Evolutionary conservation across 2,113 vertebrate species (phyloP).

Genomic region (Gadus chalcogrammus): DNA sequence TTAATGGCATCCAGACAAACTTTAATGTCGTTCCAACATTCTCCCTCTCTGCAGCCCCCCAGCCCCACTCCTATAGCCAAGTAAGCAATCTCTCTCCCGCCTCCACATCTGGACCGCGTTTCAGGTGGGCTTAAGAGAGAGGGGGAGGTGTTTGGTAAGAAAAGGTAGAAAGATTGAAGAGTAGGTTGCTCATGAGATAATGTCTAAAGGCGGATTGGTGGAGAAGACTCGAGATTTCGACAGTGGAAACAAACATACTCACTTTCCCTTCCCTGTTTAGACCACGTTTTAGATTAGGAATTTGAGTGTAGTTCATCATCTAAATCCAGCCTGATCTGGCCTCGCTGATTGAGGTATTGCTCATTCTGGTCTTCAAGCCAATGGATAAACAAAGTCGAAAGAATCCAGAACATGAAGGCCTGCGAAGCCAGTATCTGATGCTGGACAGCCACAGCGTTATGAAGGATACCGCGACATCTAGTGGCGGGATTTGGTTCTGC

Average conservation of each 20-base stretch:
- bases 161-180: slow-evolving; percentile 39
- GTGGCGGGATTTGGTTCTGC: slow-evolving; percentile 23
- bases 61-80: slow-evolving; percentile 51
- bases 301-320: slow-evolving; percentile 13
- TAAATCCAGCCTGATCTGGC: slow-evolving; percentile 14
- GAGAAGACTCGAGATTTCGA: slow-evolving; percentile 29
- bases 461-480: slow-evolving; percentile 47
- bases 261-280: neutral
- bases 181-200: slow-evolving; percentile 23
- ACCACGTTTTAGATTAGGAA: neutral
- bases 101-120: slow-evolving; percentile 79
- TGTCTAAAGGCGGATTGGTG: slow-evolving; percentile 21
- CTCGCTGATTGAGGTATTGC: slow-evolving; percentile 20
- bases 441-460: neutral
- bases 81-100: slow-evolving; percentile 61
- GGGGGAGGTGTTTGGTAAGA: slow-evolving; percentile 25
- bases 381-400: slow-evolving; percentile 46
- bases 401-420: slow-evolving; percentile 22
- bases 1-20: slow-evolving; percentile 84
- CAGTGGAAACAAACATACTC: slow-evolving; percentile 9
- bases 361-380: slow-evolving; percentile 23
- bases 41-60: slow-evolving; percentile 51
- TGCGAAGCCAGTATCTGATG: neutral
- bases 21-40: slow-evolving; percentile 81
- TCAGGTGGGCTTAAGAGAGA: slow-evolving; percentile 69